Conservation (phyloP, 2,888 invertebrate genomes). For the Bimastos eiseni region DNA sequence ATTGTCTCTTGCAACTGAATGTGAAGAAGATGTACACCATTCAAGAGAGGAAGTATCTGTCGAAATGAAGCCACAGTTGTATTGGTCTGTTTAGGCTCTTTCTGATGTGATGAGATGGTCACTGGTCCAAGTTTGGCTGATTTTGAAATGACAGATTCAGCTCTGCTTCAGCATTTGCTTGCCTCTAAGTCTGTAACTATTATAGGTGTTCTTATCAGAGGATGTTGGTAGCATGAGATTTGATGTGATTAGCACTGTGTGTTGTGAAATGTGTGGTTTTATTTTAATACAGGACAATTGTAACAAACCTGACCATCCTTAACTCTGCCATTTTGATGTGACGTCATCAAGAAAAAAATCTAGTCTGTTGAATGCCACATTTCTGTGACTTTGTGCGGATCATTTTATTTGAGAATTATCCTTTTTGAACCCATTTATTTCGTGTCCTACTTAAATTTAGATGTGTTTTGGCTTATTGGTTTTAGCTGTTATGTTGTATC, state of each 20-base stretch:
- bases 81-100: not conserved
- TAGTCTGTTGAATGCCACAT: not conserved
- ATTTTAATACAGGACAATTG: not conserved
- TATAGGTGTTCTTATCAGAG: not conserved
- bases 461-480: not conserved
- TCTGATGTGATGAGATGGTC: too few relatives aligned
- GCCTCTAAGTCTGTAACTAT: not conserved
- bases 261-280: not conserved
- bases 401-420: not conserved
- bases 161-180: not conserved
- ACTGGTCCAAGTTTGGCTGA: not conserved
- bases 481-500: not conserved
- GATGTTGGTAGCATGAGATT: not conserved
- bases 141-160: not conserved
- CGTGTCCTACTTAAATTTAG: not conserved
- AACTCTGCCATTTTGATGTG: not conserved
- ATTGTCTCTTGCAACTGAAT: not conserved
- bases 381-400: not conserved
- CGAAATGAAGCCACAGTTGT: not conserved
- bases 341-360: not conserved
- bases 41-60: not conserved
- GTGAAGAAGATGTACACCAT: not conserved
- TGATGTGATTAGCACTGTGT: not conserved
- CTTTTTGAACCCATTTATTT: not conserved
- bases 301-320: not conserved